Conservation (phyloP, 2,888 invertebrate species). For the Drosophila mulleri region DNA sequence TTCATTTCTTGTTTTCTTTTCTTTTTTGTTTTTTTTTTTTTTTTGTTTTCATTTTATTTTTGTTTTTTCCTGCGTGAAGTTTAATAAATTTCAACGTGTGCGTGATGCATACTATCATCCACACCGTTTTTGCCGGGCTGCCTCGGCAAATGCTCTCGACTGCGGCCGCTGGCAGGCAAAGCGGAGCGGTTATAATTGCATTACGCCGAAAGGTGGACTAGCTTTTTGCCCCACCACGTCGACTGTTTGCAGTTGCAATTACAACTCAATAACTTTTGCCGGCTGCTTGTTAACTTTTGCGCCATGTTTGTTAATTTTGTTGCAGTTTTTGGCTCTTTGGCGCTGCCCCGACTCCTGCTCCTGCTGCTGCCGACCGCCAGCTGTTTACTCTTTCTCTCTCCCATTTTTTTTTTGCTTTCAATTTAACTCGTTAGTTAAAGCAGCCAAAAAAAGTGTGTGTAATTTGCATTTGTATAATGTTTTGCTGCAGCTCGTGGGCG, state of each 20-base stretch:
- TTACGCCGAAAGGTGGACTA: slow-evolving; percentile 70
- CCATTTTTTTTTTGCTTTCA: slow-evolving; percentile 32
- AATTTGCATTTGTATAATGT: slow-evolving; percentile 44
- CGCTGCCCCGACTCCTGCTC: slow-evolving; percentile 1
- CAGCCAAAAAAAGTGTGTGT: slow-evolving; percentile 1
- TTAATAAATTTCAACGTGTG: slow-evolving; percentile 31
- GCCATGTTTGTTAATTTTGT: slow-evolving; percentile 56
- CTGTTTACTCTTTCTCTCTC: background rate
- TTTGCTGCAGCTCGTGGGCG: slow-evolving; percentile 39
- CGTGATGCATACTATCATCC: slow-evolving; percentile 18
- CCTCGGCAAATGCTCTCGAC: slow-evolving; percentile 25
- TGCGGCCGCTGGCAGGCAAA: slow-evolving; percentile 27
- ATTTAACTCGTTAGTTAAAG: slow-evolving; percentile 45
- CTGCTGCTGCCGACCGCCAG: background rate
- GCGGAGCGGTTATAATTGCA: slow-evolving; percentile 75
- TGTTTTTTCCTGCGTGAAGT: background rate
- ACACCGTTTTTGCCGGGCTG: slow-evolving; percentile 10
- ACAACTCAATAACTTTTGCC: slow-evolving; percentile 78
- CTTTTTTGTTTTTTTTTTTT: background rate
- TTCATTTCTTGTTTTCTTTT: no score
- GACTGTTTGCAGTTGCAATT: slow-evolving; percentile 72
- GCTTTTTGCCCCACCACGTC: slow-evolving; percentile 39
- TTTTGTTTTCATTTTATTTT: background rate
- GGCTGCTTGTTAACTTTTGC: slow-evolving; percentile 64
- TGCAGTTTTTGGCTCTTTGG: slow-evolving; percentile 47